Evolutionary conservation across 2,888 invertebrate species (phyloP).

Genomic region (Eremobia ochroleuca): DNA sequence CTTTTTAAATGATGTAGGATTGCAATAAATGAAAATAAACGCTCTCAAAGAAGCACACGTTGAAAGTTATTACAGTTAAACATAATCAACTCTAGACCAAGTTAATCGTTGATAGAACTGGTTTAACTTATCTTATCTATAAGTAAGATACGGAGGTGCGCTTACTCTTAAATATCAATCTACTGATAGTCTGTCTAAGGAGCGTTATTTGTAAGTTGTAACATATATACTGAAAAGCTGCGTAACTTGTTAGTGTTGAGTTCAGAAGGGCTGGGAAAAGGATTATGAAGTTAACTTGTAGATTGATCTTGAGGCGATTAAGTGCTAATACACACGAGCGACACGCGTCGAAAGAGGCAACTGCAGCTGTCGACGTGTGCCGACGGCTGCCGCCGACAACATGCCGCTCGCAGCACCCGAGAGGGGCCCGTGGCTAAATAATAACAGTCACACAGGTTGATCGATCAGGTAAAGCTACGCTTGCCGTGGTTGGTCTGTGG

Average conservation of each 20-base stretch:
- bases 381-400: too few species aligned
- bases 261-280: not conserved
- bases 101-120: constrained; percentile 26
- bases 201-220: constrained; percentile 24
- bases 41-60: not conserved
- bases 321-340: too few species aligned
- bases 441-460: too few species aligned
- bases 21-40: too few species aligned
- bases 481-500: too few species aligned
- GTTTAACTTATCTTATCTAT: constrained; percentile 45
- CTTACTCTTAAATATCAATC: constrained; percentile 54
- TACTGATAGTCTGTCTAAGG: constrained; percentile 7
- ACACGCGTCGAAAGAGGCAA: too few species aligned
- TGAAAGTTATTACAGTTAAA: constrained; percentile 10
- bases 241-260: constrained; percentile 23
- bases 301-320: too few species aligned
- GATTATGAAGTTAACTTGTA: constrained; percentile 27
- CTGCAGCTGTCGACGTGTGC: too few species aligned
- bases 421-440: too few species aligned
- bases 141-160: constrained; percentile 38
- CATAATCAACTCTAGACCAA: not conserved
- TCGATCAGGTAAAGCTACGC: too few species aligned
- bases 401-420: too few species aligned
- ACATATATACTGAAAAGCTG: constrained; percentile 5
- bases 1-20: too few species aligned